A percentile compares a stretch with the other conserved stretches of the same genome.
phyloP scores from a whole-genome alignment of 1,140 invertebrate genomes.

The Apolygus lucorum region DNA sequence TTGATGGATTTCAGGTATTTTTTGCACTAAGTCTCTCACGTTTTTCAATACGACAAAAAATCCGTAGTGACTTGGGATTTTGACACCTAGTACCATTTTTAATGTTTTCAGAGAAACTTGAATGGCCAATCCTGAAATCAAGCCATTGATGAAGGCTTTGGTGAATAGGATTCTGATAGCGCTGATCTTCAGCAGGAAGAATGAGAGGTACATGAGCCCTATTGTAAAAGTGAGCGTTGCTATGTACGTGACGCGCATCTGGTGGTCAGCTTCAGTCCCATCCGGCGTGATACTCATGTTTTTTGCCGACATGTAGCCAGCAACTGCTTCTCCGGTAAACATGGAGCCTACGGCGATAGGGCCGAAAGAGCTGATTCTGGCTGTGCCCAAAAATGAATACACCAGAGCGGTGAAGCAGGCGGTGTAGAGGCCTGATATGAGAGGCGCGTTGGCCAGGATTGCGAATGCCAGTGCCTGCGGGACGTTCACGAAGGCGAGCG shows the following conservation, averaged over 20 bases:
- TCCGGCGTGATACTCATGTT: background rate
- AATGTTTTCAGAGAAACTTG: conserved; percentile 24
- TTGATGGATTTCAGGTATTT: conserved; percentile 16
- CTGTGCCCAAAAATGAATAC: conserved; percentile 67
- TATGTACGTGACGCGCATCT: conserved; percentile 10
- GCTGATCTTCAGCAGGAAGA: conserved; percentile 18
- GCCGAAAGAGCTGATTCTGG: conserved; percentile 25
- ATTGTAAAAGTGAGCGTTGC: conserved; percentile 18
- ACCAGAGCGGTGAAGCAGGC: conserved; percentile 72
- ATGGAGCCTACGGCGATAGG: conserved; percentile 27
- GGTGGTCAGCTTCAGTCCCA: background rate
- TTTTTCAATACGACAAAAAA: conserved; percentile 18
- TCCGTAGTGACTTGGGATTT: conserved; percentile 21
- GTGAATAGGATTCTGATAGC: conserved; percentile 19
- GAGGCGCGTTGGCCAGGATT: conserved; percentile 59
- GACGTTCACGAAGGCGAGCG: conserved; percentile 88
- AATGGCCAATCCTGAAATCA: conserved; percentile 20
- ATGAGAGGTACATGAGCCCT: conserved; percentile 21
- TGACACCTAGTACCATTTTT: conserved; percentile 21
- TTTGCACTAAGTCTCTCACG: background rate
- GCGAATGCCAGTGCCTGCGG: conserved; percentile 84
- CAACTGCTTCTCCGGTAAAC: conserved; percentile 24
- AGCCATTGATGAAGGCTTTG: conserved; percentile 20
- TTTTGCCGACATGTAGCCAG: background rate
- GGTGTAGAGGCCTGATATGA: conserved; percentile 73